A percentile compares a stretch with the other conserved stretches of the same genome.
These are phyloP conservation scores for Psylliodes chrysocephalus DNA, from an alignment of 2,888 invertebrate species.

Conservation along the genomic window DNA sequence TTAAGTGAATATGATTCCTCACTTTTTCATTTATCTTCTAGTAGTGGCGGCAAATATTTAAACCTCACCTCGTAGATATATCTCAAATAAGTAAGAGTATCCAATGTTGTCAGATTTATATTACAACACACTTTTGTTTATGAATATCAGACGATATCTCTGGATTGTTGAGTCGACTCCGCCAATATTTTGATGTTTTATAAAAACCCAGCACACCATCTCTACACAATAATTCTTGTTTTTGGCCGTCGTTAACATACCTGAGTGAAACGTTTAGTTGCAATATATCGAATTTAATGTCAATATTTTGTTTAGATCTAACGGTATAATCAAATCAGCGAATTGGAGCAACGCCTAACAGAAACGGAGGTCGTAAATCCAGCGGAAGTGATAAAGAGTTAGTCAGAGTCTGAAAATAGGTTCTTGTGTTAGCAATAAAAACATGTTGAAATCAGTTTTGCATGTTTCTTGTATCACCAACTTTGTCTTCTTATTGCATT, in stretches of 20 bases:
- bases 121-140: too few relatives aligned
- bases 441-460: constrained; percentile 4
- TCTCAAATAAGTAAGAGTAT: too few relatives aligned
- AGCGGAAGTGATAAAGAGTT: constrained; percentile 10
- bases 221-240: background rate
- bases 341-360: constrained; percentile 1
- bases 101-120: too few relatives aligned
- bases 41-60: too few relatives aligned
- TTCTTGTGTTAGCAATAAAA: constrained; percentile 8
- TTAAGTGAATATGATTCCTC: too few relatives aligned
- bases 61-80: too few relatives aligned
- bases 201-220: background rate
- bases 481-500: background rate
- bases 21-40: too few relatives aligned
- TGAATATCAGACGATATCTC: too few relatives aligned
- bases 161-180: too few relatives aligned
- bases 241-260: background rate
- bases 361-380: constrained; percentile 6
- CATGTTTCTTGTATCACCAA: background rate
- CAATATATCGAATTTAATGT: background rate
- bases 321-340: too few relatives aligned
- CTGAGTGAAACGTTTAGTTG: background rate
- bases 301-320: background rate
- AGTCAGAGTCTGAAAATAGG: constrained; percentile 3
- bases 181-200: too few relatives aligned